Evolutionary conservation across 1,140 invertebrate species (phyloP).

Genomic region (Parasteatoda tepidariorum): DNA sequence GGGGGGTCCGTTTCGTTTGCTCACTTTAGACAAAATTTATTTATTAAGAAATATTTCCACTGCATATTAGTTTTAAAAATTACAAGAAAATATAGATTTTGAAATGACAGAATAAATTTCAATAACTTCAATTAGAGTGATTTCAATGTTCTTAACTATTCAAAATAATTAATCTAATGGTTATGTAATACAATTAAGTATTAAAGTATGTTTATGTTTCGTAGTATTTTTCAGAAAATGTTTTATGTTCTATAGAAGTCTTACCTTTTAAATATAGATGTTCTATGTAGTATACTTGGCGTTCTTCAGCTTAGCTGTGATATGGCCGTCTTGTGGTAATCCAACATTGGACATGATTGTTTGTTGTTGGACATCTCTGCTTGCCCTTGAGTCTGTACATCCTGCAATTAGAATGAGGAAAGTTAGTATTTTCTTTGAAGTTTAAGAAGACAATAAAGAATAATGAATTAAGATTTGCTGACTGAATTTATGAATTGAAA

Average conservation of each 20-base stretch:
- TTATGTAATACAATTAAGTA: background rate
- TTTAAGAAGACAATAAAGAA: no score
- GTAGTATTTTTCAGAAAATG: background rate
- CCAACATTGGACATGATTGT: conserved; percentile 67
- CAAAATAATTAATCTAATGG: background rate
- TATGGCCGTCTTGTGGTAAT: conserved; percentile 70
- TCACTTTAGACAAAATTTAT: no score
- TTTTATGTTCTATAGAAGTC: no score
- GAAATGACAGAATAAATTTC: no score
- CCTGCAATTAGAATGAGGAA: conserved; percentile 60
- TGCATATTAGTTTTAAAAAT: no score
- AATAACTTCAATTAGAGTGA: no score
- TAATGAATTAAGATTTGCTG: no score
- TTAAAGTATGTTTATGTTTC: background rate
- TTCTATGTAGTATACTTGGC: conserved; percentile 69
- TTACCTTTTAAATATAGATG: conserved; percentile 65
- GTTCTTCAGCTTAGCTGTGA: conserved; percentile 67
- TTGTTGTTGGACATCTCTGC: conserved; percentile 65
- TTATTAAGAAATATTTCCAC: no score
- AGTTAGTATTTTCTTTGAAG: conserved; percentile 3
- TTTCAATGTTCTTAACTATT: background rate
- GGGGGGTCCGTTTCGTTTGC: no score
- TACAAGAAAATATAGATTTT: no score
- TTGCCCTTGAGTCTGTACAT: conserved; percentile 62
- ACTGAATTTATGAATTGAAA: no score